phyloP scores from a whole-genome alignment of 2,797 vertebrate species.

The Nothura maculosa region DNA sequence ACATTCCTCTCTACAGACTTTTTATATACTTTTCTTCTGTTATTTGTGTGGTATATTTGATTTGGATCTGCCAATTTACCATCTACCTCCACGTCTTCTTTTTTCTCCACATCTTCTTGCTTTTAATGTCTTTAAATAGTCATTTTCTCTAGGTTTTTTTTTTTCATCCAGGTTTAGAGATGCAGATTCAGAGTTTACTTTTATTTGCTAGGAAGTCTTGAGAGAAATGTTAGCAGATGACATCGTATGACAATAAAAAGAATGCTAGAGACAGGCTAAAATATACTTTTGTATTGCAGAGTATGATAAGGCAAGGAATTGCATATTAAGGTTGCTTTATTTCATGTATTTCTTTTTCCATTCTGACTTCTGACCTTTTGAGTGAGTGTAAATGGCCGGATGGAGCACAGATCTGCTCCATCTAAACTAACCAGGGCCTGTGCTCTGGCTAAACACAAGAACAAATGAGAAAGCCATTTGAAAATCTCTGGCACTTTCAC shows the following conservation, averaged over 20 bases:
- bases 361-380: not conserved
- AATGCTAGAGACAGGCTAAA: not conserved
- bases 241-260: not conserved
- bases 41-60: not conserved
- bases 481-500: not conserved
- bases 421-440: not conserved
- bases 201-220: not conserved
- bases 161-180: not conserved
- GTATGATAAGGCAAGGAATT: not conserved
- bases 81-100: not conserved
- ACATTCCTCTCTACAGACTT: not conserved
- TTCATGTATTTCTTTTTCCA: not conserved
- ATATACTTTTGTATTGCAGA: not conserved
- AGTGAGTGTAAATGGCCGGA: not conserved
- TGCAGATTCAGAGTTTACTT: not conserved
- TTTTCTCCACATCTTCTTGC: not conserved
- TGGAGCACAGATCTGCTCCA: not conserved
- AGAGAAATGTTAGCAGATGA: not conserved
- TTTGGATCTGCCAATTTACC: not conserved
- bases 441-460: not conserved
- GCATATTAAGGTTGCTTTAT: not conserved
- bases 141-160: not conserved
- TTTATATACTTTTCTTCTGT: not conserved
- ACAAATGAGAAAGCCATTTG: not conserved
- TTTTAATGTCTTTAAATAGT: not conserved